Evolutionary conservation across 2,113 vertebrate species (phyloP), one percentile per base, ranked within the genome.

Genomic region (Grallaria varia): DNA sequence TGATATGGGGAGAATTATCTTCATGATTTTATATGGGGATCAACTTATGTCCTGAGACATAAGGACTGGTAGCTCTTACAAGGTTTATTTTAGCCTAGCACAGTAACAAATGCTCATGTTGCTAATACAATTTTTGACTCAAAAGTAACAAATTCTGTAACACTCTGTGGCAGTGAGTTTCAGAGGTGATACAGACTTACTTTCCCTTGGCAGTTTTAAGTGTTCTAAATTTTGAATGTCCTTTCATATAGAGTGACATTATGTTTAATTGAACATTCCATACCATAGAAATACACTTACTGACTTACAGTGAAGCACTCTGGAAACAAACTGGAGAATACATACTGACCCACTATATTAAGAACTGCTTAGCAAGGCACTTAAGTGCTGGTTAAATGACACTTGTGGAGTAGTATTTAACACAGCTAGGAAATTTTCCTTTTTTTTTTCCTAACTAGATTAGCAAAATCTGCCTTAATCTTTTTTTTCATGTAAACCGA

Each of bases 31-130:
- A 50, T 84, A 84, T 81, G 82, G 89, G 68, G 83, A 96, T 96
- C 42, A 56, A 59, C 84, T 89, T 74, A n/a, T 67, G 85, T 75
- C 67, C 56, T 79, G 62, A 88, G 83, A 84, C 59, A 63, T 53
- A 66, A 93, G 82, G 56, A 84, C 89, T 73, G 35, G 40, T 68
- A 68, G 66, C 52, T 87, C 83, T 92, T 89, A 81, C 27, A 90
- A 87, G 63, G 52, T 89, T 91, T 96, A 44, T 96, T 95, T 90
- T 95, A 95, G 79, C 78, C 69, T 95, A 83, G 73, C 78, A 82
- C 69, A 84, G 31, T 59, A 83, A 47, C 12, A 93, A 10, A 74
- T 44, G 50, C 28, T 84, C 0, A 3, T 89, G 55, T 93, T 92
- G 74, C 77, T 90, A 53, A 60, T 58, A n/a, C 7, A 90, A 84